phyloP scores from a whole-genome alignment of 2,888 invertebrate genomes.

The Boloria selene region DNA sequence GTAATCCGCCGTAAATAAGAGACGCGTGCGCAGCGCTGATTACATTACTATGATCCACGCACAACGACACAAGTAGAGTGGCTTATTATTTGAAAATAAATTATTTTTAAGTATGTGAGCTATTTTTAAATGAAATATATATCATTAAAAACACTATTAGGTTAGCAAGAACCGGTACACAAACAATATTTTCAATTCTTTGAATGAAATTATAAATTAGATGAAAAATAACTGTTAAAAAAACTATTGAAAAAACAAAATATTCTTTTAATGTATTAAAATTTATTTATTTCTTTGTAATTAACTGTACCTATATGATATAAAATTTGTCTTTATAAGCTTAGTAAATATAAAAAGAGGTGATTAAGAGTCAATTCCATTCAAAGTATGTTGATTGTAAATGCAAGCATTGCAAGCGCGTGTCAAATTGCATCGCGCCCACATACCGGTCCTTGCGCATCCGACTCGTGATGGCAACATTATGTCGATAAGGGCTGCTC shows the following conservation, averaged over 20 bases:
- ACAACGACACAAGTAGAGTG: conserved; percentile 55
- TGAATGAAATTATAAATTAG: no score
- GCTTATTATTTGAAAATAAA: conserved; percentile 28
- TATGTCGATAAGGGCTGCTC: conserved; percentile 36
- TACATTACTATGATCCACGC: conserved; percentile 62
- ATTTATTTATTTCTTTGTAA: no score
- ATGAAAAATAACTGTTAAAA: no score
- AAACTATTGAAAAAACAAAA: no score
- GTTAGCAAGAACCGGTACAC: no score
- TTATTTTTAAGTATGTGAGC: no score
- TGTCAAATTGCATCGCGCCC: conserved; percentile 72
- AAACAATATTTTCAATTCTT: no score
- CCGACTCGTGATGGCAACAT: conserved; percentile 38
- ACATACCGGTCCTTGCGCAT: conserved; percentile 49
- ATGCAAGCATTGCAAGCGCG: conserved; percentile 68
- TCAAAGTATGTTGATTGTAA: conserved; percentile 60
- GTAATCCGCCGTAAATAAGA: conserved; percentile 80
- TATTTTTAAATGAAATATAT: not conserved
- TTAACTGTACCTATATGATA: no score
- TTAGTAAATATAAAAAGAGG: conserved; percentile 20
- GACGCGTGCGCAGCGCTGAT: conserved; percentile 72
- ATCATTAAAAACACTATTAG: no score
- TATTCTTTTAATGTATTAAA: no score
- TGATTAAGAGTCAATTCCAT: conserved; percentile 39
- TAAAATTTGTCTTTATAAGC: no score